A percentile compares a stretch with the other conserved stretches of the same genome.
Evolutionary conservation across 2,113 vertebrate species (phyloP).

Genomic region (Semicossyphus pulcher): DNA sequence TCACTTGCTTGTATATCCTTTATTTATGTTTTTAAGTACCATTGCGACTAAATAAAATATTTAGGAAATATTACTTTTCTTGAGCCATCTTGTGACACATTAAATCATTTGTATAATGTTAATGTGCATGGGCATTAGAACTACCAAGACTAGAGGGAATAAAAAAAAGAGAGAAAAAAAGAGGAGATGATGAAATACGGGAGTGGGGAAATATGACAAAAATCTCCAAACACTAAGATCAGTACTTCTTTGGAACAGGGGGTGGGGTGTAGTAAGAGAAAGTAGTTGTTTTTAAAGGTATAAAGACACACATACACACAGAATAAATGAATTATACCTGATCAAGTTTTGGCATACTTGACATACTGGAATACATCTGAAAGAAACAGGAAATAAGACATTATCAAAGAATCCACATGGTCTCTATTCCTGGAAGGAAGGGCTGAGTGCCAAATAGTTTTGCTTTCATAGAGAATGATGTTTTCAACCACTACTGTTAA

Average conservation of each 20-base stretch:
- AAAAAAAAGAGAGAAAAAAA: background rate
- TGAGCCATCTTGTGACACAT: background rate
- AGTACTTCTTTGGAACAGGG: background rate
- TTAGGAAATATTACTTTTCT: background rate
- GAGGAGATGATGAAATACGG: background rate
- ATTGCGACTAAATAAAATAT: background rate
- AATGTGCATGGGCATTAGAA: background rate
- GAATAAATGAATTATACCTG: constrained; percentile 83
- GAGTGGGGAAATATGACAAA: background rate
- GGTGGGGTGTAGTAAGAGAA: too few relatives aligned
- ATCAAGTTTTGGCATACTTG: constrained; percentile 95
- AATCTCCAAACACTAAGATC: background rate
- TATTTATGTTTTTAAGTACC: background rate
- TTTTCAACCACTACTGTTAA: constrained; percentile 26
- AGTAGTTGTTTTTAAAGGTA: background rate
- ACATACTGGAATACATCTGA: constrained; percentile 90
- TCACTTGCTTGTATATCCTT: too few relatives aligned
- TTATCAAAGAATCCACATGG: constrained; percentile 43
- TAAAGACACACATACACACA: background rate
- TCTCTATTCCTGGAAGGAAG: constrained; percentile 57
- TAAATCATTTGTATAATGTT: background rate
- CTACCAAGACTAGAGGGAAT: background rate
- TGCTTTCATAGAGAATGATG: constrained; percentile 31
- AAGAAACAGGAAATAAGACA: constrained; percentile 66
- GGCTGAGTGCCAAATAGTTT: constrained; percentile 40